Evolutionary conservation across 2,888 invertebrate genomes (phyloP), one percentile per base, ranked within the genome.

Genomic region (Drosophila neonasuta): DNA sequence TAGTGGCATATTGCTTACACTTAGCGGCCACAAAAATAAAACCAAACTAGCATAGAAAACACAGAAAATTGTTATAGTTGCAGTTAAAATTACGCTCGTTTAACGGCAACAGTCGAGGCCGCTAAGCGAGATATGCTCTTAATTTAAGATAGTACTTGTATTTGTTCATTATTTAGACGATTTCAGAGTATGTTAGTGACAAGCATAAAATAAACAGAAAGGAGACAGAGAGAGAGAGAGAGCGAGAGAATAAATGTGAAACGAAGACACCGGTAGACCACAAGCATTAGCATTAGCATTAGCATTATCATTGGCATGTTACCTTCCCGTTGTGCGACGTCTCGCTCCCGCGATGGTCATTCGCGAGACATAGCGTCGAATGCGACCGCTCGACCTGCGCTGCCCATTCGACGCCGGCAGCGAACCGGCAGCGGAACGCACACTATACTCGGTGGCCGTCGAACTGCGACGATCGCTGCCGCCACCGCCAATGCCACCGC

Each of bases 241-340:
- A 36, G 8, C 32, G 9, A 36, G 36, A n/a, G 11, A 36, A 36
- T 2, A 36, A 3, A n/a, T 11, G 36, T 36, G 11, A 36, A 36
- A 36, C 11, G n/a, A 11, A n/a, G 11, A n/a, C 1, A 11, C 36
- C 4, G n/a, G 39, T n/a, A 39, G 13, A 13, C 11, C n/a, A 13
- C n/a, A 13, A 3, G 30, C 3, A 13, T 8, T 36, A 20, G 39
- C 39, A 13, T 39, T 49, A 20, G 57, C 74, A 15, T 41, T 49
- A 20, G 57, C 74, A 75, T 81, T 90, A 24, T 24, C 5, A 24
- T 24, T 24, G 24, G 24, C 24, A 24, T 24, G 4, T 24, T 24
- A 91, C 91, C 91, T 91, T 89, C 91, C 91, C 79, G 91, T 91
- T 64, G 91, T 91, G 74, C 91, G 89, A 58, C 91, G 87, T 66